Evolutionary conservation across 2,888 invertebrate genomes (phyloP).

Genomic region (Muschampia plurimacula): DNA sequence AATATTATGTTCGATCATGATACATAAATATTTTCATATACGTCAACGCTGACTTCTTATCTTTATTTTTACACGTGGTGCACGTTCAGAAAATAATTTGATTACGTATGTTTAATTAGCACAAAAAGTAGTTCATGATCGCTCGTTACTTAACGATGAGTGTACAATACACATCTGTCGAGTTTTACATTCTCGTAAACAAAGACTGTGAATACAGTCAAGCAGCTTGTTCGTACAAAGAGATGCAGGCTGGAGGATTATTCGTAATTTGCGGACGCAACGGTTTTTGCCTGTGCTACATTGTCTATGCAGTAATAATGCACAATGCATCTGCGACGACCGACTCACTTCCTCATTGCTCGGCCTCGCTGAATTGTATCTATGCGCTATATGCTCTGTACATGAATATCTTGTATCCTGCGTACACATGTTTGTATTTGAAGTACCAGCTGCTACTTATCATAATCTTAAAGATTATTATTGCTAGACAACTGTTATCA

Average conservation of each 20-base stretch:
- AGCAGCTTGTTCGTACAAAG: conserved; percentile 33
- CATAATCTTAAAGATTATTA: conserved; percentile 10
- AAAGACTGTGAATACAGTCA: conserved; percentile 53
- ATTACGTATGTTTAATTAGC: conserved; percentile 42
- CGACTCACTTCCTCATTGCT: conserved; percentile 63
- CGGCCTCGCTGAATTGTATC: conserved; percentile 50
- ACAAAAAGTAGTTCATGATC: conserved; percentile 45
- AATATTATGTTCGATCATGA: conserved; percentile 31
- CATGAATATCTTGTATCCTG: conserved; percentile 32
- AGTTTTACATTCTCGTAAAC: conserved; percentile 52
- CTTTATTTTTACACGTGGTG: conserved; percentile 26
- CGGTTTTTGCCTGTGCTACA: conserved; percentile 56
- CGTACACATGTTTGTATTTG: conserved; percentile 5
- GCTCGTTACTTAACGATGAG: conserved; percentile 43
- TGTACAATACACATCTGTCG: conserved; percentile 46
- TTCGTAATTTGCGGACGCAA: conserved; percentile 53
- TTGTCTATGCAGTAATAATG: conserved; percentile 59
- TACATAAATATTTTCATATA: conserved; percentile 10
- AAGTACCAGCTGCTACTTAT: conserved; percentile 2
- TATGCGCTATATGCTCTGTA: conserved; percentile 45
- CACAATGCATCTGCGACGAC: conserved; percentile 68
- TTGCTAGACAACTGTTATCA: conserved; percentile 18
- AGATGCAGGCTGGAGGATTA: conserved; percentile 28
- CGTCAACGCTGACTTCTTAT: conserved; percentile 8
- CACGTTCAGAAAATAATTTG: conserved; percentile 29